These are phyloP conservation scores for Eupithecia vulgata DNA, from an alignment of 2,888 invertebrate genomes.

Conservation along the genomic window DNA sequence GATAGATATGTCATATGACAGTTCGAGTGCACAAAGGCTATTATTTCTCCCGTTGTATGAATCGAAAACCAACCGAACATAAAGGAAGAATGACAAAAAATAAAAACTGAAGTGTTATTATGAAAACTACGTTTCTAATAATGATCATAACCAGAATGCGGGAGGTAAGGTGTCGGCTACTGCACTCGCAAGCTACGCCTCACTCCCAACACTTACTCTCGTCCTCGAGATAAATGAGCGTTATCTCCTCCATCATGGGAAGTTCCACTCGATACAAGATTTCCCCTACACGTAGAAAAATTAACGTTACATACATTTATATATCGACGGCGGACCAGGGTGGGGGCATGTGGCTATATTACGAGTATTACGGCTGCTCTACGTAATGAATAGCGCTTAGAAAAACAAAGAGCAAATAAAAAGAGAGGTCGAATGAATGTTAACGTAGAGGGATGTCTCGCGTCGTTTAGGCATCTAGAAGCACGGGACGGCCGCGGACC, in stretches of 20 bases:
- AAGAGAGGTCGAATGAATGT: slow-evolving; percentile 62
- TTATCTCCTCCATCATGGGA: slow-evolving; percentile 96
- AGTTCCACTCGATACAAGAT: slow-evolving; percentile 97
- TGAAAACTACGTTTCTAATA: slow-evolving; percentile 84
- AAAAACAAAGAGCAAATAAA: slow-evolving; percentile 71
- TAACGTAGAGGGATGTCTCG: slow-evolving; percentile 55
- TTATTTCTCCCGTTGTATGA: slow-evolving; percentile 78
- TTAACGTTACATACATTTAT: slow-evolving; percentile 81
- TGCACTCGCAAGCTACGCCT: slow-evolving; percentile 88
- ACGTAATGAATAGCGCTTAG: slow-evolving; percentile 69
- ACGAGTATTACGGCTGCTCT: slow-evolving; percentile 56
- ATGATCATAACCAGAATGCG: slow-evolving; percentile 85
- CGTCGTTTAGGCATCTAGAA: slow-evolving; percentile 81
- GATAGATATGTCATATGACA: too few relatives aligned
- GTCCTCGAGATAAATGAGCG: slow-evolving; percentile 97
- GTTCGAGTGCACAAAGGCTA: slow-evolving; percentile 78
- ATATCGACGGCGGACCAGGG: slow-evolving; percentile 42
- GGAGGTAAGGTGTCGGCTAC: slow-evolving; percentile 84
- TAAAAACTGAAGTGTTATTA: slow-evolving; percentile 83
- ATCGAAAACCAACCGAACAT: slow-evolving; percentile 73
- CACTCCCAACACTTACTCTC: slow-evolving; percentile 87
- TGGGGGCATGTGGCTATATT: slow-evolving; percentile 45
- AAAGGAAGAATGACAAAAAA: slow-evolving; percentile 73
- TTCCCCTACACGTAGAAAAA: slow-evolving; percentile 88
- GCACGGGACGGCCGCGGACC: slow-evolving; percentile 74